phyloP scores from a whole-genome alignment of 2,888 invertebrate species.

The Pseudoips prasinana region DNA sequence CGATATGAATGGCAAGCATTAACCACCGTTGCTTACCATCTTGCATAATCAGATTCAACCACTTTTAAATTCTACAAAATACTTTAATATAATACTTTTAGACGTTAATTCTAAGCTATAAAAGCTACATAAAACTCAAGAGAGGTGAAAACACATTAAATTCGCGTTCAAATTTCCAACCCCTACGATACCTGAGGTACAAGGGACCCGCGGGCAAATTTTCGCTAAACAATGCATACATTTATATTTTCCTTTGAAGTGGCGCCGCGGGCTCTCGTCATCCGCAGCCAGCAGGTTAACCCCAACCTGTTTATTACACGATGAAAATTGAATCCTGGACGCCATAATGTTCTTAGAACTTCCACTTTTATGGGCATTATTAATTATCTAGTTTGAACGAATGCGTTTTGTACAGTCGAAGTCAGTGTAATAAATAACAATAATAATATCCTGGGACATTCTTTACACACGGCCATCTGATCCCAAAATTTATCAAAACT shows the following conservation, averaged over 20 bases:
- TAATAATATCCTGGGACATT: too few species aligned
- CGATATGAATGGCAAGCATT: too few species aligned
- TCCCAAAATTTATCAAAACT: too few species aligned
- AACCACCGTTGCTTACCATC: too few species aligned
- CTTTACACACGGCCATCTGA: too few species aligned
- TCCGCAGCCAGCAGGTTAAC: constrained; percentile 66
- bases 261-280: constrained; percentile 70
- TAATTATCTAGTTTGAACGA: constrained; percentile 2
- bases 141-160: constrained; percentile 23
- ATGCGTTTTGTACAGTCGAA: too few species aligned
- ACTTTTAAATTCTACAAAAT: too few species aligned
- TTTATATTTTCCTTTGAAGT: constrained; percentile 77
- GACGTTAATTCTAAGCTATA: too few species aligned
- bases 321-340: constrained; percentile 51
- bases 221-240: constrained; percentile 78
- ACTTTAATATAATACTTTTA: too few species aligned
- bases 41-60: too few species aligned
- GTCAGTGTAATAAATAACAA: background rate
- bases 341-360: constrained; percentile 25
- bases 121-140: too few species aligned
- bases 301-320: constrained; percentile 64
- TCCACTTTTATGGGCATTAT: constrained; percentile 17
- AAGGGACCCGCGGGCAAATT: constrained; percentile 57
- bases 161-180: constrained; percentile 30
- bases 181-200: constrained; percentile 46